phyloP scores from a whole-genome alignment of 2,888 invertebrate genomes.

The Nezara viridula region DNA sequence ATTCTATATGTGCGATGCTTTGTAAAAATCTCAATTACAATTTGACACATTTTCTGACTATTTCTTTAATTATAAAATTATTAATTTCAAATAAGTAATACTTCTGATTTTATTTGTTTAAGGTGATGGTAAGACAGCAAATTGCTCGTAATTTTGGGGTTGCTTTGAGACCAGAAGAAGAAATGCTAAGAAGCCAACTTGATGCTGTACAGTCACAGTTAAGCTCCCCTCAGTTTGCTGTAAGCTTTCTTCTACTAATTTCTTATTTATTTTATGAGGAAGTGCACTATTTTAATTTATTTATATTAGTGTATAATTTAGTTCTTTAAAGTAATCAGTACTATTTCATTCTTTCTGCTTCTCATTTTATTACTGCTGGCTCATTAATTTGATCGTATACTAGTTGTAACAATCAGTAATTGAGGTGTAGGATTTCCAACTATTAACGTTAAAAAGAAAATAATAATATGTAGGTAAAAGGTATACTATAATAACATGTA shows the following conservation, averaged over 20 bases:
- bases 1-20: too few relatives aligned
- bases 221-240: constrained; percentile 92
- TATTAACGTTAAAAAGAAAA: too few relatives aligned
- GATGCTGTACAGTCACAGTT: constrained; percentile 90
- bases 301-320: too few relatives aligned
- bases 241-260: constrained; percentile 68
- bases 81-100: background rate
- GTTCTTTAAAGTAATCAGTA: background rate
- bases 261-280: background rate
- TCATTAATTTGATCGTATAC: too few relatives aligned
- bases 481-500: too few relatives aligned
- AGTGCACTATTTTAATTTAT: too few relatives aligned
- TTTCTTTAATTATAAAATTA: background rate
- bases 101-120: constrained; percentile 64
- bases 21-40: too few relatives aligned
- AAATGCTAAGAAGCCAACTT: constrained; percentile 86
- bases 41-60: too few relatives aligned
- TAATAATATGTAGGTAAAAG: too few relatives aligned
- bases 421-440: too few relatives aligned
- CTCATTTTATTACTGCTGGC: too few relatives aligned
- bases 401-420: too few relatives aligned
- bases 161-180: constrained; percentile 91
- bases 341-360: background rate
- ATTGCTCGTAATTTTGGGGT: constrained; percentile 89
- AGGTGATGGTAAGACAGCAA: constrained; percentile 91